phyloP scores from a whole-genome alignment of 2,113 vertebrate genomes.

The Corydoras maculifer region DNA sequence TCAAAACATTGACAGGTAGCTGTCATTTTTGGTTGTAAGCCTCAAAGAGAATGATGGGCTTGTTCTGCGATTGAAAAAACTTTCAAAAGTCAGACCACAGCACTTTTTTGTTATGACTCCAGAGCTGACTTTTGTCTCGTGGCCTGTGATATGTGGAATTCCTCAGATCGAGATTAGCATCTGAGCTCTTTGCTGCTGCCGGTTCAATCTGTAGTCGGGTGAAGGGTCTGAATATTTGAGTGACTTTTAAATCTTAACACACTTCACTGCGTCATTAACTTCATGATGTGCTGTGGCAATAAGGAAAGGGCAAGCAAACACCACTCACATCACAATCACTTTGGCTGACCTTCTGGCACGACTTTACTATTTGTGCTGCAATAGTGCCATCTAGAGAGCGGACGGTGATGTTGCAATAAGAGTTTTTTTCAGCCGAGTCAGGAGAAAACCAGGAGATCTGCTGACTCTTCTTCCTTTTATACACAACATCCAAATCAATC shows the following conservation, averaged over 20 bases:
- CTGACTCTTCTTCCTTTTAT: too few species aligned
- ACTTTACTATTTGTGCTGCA: not conserved
- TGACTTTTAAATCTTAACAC: slow-evolving; percentile 41
- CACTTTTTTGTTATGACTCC: slow-evolving; percentile 8
- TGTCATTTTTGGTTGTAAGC: slow-evolving; percentile 14
- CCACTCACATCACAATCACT: slow-evolving; percentile 31
- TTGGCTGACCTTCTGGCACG: slow-evolving; percentile 35
- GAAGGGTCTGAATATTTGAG: slow-evolving; percentile 24
- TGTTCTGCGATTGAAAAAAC: not conserved
- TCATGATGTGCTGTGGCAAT: slow-evolving; percentile 37
- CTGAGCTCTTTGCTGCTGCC: not conserved
- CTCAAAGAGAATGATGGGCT: slow-evolving; percentile 18
- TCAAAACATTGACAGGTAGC: slow-evolving; percentile 26
- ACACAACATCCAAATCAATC: too few species aligned
- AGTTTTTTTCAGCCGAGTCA: not conserved
- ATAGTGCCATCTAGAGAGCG: slow-evolving; percentile 38
- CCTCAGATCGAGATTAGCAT: not conserved
- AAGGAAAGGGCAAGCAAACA: slow-evolving; percentile 39
- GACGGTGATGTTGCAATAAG: too few species aligned
- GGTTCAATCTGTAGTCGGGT: slow-evolving; percentile 7
- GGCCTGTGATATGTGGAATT: not conserved
- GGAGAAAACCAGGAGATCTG: too few species aligned
- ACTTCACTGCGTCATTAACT: slow-evolving; percentile 43
- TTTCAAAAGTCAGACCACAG: slow-evolving; percentile 21
- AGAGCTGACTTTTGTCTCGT: not conserved